Conservation (phyloP, 2,113 vertebrate species). For the Aplodontia rufa region DNA sequence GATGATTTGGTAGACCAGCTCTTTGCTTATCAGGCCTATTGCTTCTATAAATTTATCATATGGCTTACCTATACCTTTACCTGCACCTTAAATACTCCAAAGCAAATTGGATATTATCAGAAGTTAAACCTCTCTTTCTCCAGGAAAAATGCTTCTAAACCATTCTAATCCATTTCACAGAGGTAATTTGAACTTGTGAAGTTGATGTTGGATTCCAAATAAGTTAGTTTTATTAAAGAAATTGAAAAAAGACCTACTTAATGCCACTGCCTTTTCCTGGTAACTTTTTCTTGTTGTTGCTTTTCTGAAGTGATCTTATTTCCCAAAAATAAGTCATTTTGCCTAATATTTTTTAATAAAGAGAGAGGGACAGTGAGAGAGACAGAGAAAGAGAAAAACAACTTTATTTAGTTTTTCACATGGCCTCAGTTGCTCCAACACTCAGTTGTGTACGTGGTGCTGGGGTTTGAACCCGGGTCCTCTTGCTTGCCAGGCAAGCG, state of each 20-base stretch:
- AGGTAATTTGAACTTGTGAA: neutral
- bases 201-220: neutral
- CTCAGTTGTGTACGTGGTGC: too few species aligned
- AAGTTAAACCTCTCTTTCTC: neutral
- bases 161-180: too few species aligned
- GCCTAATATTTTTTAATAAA: too few species aligned
- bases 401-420: too few species aligned
- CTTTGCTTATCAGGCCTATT: neutral
- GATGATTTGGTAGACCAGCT: neutral
- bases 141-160: neutral
- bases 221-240: slow-evolving; percentile 13
- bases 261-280: neutral
- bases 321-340: neutral
- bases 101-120: neutral
- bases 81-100: neutral
- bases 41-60: slow-evolving; percentile 7
- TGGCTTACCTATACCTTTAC: neutral
- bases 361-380: too few species aligned
- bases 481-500: too few species aligned
- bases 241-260: neutral
- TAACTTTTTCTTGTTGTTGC: neutral
- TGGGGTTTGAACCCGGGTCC: too few species aligned
- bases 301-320: neutral
- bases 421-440: too few species aligned
- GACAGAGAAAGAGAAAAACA: too few species aligned